Evolutionary conservation across 2,797 vertebrate genomes (phyloP), one percentile per base, ranked within the genome.

Genomic region (Anisognathus igniventris): DNA sequence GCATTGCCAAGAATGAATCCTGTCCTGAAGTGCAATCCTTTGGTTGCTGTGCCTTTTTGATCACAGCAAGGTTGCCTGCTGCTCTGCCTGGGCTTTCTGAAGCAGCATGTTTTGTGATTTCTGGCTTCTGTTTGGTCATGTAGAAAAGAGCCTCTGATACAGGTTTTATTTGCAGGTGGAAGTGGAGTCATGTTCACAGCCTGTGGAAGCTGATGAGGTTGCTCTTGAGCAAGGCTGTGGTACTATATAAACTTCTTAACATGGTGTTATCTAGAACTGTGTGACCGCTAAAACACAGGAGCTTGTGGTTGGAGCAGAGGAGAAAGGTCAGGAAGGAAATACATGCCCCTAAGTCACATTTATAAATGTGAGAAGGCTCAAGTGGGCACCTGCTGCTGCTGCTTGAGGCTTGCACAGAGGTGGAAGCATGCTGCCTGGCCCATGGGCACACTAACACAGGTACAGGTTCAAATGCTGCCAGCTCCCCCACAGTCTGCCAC

Each of bases 241-340:
- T 39, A 33, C 23, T 40, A 7, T 40, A 40, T 47, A 37, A 56
- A n/a, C 5, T 20, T 72, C 24, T n/a, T 14, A 50, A n/a, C 7
- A 24, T 18, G 40, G 7, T 3, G 0, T 56, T 72, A 2, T 0
- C 0, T 53, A 56, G n/a, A 61, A 15, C 20, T 40, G 19, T 3
- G 19, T 58, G 25, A 92, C 67, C 3, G 3, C 33, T 53, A 18
- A 45, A 75, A 67, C 39, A 67, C 39, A 75, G 31, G 24, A 76
- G 23, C 11, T 3, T 16, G 25, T 2, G 0, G 2, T 7, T 83
- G 57, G 57, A 86, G 27, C 6, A 44, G 25, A 61, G 12, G 11
- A 74, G 40, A 35, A 58, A 30, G 37, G 16, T 20, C 17, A 9
- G 12, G 24, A 75, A 79, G 53, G 42, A 80, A 86, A 42, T 39